Conservation (phyloP, 2,888 invertebrate genomes). For the Magallana nippona region DNA sequence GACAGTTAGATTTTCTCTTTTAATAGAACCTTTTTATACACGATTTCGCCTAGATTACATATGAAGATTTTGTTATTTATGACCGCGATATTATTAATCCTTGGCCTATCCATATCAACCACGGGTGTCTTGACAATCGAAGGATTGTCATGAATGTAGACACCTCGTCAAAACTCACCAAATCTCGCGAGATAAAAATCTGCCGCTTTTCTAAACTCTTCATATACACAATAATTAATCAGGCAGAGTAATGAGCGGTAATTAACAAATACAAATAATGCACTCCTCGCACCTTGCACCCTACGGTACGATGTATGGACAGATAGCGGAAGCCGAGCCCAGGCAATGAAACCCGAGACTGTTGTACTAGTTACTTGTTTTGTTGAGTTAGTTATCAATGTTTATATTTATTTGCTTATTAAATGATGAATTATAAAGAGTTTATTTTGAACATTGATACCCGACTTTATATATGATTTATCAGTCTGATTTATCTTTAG, state of each 20-base stretch:
- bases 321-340: neutral
- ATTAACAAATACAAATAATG: constrained; percentile 15
- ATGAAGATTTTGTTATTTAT: constrained; percentile 5
- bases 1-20: neutral
- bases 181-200: constrained; percentile 18
- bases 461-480: too few species aligned
- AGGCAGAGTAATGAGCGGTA: neutral
- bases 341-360: neutral
- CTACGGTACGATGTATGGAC: neutral
- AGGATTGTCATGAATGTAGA: constrained; percentile 2
- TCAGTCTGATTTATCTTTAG: too few species aligned
- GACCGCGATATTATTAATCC: neutral
- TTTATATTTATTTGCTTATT: too few species aligned
- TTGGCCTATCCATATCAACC: neutral
- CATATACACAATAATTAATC: constrained; percentile 17
- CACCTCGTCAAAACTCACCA: neutral
- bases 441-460: too few species aligned
- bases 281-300: neutral
- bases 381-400: neutral
- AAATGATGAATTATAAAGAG: too few species aligned
- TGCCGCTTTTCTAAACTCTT: neutral
- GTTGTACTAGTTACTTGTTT: neutral
- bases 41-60: neutral
- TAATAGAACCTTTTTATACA: neutral
- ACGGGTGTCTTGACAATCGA: neutral